phyloP scores from a whole-genome alignment of 2,888 invertebrate species.

The Luperina testacea region DNA sequence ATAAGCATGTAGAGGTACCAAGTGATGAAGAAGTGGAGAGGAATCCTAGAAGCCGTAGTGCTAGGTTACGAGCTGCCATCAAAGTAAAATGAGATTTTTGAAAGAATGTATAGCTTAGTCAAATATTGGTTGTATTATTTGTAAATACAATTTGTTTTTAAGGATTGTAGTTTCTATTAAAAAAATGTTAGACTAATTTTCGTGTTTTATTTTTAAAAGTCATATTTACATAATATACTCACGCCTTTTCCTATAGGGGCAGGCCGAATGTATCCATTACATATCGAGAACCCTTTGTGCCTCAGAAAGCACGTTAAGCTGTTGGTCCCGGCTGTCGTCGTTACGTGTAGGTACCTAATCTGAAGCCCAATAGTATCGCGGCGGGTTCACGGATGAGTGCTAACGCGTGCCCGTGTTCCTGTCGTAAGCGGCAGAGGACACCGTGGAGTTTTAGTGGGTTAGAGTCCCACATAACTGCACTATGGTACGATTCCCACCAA shows the following conservation, averaged over 20 bases:
- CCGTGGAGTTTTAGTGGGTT: no score
- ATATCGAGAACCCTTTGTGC: not conserved
- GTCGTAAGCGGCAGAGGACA: no score
- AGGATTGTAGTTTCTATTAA: slow-evolving; percentile 36
- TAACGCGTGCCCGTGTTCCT: no score
- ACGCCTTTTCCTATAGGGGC: not conserved
- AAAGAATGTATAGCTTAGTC: slow-evolving; percentile 25
- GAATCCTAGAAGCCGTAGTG: slow-evolving; percentile 97
- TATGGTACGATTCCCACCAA: no score
- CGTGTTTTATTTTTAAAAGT: slow-evolving; percentile 14
- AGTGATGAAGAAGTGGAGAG: slow-evolving; percentile 92
- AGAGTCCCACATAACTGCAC: no score
- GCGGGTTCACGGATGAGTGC: no score
- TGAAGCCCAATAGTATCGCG: not conserved
- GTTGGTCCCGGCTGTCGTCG: not conserved
- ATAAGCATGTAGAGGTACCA: slow-evolving; percentile 95
- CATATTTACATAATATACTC: not conserved
- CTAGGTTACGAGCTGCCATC: slow-evolving; percentile 95
- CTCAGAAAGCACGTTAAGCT: not conserved
- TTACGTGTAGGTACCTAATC: not conserved
- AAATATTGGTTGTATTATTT: slow-evolving; percentile 47
- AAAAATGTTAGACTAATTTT: slow-evolving; percentile 35
- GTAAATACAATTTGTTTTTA: slow-evolving; percentile 59
- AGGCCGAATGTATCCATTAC: not conserved
- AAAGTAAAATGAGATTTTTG: slow-evolving; percentile 90